Base-by-base conservation (phyloP, 1,140 invertebrate species). In the Drosophila pachea region DNA sequence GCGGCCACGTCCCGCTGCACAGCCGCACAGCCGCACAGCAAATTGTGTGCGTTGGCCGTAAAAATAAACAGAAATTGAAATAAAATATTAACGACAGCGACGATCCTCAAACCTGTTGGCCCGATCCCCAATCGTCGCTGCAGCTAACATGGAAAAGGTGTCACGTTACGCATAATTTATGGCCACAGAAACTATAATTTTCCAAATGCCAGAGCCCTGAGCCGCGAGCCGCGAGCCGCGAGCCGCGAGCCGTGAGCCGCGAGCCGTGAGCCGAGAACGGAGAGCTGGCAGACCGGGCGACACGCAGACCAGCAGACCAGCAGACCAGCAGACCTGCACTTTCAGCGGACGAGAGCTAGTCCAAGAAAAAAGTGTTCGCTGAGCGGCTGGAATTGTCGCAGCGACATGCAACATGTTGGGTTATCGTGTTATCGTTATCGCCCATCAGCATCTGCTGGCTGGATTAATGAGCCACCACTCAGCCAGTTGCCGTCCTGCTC, bases 141-240 rank as follows among this genome's bases (percentile, higher is more conserved):
- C 14, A n/a, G 40, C 40, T 12, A 71, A 79, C 77, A 79, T 74
- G 78, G 76, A 72, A 86, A 88, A 88, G 87, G 87, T 88, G 87
- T 88, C 87, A 78, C 82, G 86, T 88, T 86, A 88, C 87, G 79
- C 78, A 88, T 88, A 88, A 88, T 88, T 88, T 88, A 88, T 75
- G 78, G 48, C 77, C 77, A 68, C 73, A 74, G 54, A 56, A 74
- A 81, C 73, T 61, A 81, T 82, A 77, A 81, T 82, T 81, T 81
- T 74, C 74, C 74, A 69, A 73, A 60, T 66, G 55, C 47, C 54
- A 40, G 38, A 42, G 38, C 12, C 22, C 22, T 22, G 22, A 22
- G 22, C 22, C 22, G 22, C 22, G 22, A 22, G 22, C 22, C 22
- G 22, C 22, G 22, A 22, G 22, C 22, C 22, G 22, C 22, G 22